A percentile compares a stretch with the other conserved stretches of the same genome.
Conservation (phyloP, 2,888 invertebrate species). For the Antitype chi region DNA sequence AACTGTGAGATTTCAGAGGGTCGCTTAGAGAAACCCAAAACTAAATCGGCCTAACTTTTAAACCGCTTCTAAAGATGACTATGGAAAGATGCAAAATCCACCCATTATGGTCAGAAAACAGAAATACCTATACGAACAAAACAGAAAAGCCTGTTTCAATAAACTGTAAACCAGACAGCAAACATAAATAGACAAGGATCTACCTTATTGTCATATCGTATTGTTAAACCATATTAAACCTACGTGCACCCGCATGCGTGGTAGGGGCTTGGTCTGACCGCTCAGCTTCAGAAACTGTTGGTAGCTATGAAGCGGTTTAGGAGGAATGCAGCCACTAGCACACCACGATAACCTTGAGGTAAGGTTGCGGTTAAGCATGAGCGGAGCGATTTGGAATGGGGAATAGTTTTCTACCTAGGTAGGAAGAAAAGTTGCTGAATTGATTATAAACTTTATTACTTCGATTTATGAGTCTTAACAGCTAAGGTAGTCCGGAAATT, state of each 20-base stretch:
- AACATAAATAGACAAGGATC: slow-evolving; percentile 27
- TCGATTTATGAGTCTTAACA: too few relatives aligned
- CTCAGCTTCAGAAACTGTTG: slow-evolving; percentile 52
- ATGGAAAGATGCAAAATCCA: background rate
- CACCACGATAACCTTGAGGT: slow-evolving; percentile 74
- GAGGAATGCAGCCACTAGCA: slow-evolving; percentile 71
- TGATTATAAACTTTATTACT: background rate
- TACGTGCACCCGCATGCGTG: slow-evolving; percentile 9
- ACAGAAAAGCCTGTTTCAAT: slow-evolving; percentile 12
- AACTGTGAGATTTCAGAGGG: too few relatives aligned
- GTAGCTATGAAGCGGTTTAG: slow-evolving; percentile 62
- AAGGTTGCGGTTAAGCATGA: slow-evolving; percentile 43
- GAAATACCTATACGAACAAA: slow-evolving; percentile 9
- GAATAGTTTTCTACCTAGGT: background rate
- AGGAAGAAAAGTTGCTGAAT: background rate
- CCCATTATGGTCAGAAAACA: background rate
- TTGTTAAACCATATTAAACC: slow-evolving; percentile 14
- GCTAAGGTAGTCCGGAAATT: too few relatives aligned
- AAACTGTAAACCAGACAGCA: background rate
- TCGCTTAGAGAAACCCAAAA: background rate
- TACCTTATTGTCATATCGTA: slow-evolving; percentile 26
- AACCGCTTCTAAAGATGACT: background rate
- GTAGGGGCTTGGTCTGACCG: slow-evolving; percentile 34
- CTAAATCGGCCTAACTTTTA: background rate
- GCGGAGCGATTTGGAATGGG: slow-evolving; percentile 46